Percentiles rank a stretch among this genome's conserved stretches.
phyloP scores from a whole-genome alignment of 2,888 invertebrate genomes.

The Pollenia griseotomentosa region DNA sequence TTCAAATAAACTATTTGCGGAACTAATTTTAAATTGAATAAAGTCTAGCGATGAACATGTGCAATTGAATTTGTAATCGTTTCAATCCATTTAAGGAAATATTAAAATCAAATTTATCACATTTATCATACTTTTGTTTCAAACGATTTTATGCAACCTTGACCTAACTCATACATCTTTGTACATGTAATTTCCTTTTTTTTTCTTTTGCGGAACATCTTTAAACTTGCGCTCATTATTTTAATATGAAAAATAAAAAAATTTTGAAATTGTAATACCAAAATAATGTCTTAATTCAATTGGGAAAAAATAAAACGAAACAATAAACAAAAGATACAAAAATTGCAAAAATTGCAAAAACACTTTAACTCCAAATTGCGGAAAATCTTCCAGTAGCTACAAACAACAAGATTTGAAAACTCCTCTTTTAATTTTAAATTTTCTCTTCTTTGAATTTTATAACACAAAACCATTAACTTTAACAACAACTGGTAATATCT shows the following conservation, averaged over 20 bases:
- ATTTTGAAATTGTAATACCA: slow-evolving; percentile 1
- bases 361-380: slow-evolving; percentile 39
- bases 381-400: not conserved
- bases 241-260: not conserved
- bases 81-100: too few species aligned
- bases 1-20: too few species aligned
- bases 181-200: not conserved
- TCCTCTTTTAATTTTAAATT: not conserved
- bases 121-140: not conserved
- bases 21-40: too few species aligned
- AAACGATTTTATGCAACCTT: not conserved
- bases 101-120: too few species aligned
- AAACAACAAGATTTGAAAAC: not conserved
- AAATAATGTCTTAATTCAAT: slow-evolving; percentile 39
- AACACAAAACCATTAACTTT: not conserved
- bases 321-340: not conserved
- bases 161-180: not conserved
- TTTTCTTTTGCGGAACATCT: not conserved
- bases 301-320: not conserved
- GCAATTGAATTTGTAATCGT: too few species aligned
- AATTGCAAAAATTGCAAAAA: slow-evolving; percentile 43
- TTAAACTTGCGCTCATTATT: slow-evolving; percentile 18
- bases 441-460: not conserved
- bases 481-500: slow-evolving; percentile 43
- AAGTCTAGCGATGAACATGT: too few species aligned